phyloP scores from a whole-genome alignment of 2,888 invertebrate species.

The Phytoseiulus persimilis region DNA sequence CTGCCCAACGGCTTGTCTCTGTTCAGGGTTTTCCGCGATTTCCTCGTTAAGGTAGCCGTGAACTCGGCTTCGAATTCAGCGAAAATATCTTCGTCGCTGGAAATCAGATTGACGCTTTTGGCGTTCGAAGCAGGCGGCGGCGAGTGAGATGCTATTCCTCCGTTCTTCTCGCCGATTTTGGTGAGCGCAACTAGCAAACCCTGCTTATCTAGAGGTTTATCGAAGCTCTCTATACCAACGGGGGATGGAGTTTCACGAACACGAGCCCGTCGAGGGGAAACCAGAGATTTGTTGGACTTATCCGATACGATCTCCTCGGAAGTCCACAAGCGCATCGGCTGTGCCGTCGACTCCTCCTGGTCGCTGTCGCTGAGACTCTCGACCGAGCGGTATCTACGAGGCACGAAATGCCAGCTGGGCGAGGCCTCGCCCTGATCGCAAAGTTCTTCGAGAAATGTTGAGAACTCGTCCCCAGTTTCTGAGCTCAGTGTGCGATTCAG shows the following conservation, averaged over 20 bases:
- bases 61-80: slow-evolving; percentile 28
- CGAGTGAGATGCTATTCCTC: background rate
- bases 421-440: slow-evolving; percentile 27
- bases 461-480: background rate
- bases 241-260: background rate
- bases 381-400: background rate
- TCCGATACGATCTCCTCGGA: slow-evolving; percentile 25
- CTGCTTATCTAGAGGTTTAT: background rate
- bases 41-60: slow-evolving; percentile 8
- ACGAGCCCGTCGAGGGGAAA: background rate
- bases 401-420: slow-evolving; percentile 27
- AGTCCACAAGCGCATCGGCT: slow-evolving; percentile 10
- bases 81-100: slow-evolving; percentile 15
- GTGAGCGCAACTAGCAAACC: background rate
- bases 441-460: slow-evolving; percentile 6
- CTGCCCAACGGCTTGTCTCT: background rate
- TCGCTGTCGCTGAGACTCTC: slow-evolving; percentile 23
- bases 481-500: background rate
- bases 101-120: background rate
- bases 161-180: background rate
- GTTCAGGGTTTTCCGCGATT: background rate
- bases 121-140: background rate
- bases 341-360: background rate
- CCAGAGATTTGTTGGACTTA: slow-evolving; percentile 21
- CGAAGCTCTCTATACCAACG: slow-evolving; percentile 6